A percentile compares a stretch with the other conserved stretches of the same genome.
These are phyloP conservation scores for Archips crataeganus DNA, from an alignment of 2,888 invertebrate genomes.

Conservation along the genomic window DNA sequence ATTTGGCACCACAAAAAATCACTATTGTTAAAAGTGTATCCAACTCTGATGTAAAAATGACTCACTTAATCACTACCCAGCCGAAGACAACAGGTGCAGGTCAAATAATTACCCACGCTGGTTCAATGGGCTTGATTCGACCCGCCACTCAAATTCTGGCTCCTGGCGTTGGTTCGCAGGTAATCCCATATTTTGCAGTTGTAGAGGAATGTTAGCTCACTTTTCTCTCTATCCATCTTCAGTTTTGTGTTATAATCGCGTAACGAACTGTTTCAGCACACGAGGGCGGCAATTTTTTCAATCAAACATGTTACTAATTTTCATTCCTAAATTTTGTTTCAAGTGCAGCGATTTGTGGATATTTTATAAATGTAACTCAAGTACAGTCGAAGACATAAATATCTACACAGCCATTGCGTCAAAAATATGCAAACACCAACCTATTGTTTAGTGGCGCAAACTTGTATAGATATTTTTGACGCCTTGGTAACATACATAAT, in stretches of 20 bases:
- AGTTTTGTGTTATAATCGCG: not conserved
- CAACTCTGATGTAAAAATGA: constrained; percentile 80
- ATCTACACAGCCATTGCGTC: no score
- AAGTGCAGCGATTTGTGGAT: not conserved
- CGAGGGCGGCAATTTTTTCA: not conserved
- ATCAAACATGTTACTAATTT: not conserved
- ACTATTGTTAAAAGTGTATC: constrained; percentile 81
- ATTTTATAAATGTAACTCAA: not conserved
- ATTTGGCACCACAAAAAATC: constrained; percentile 83
- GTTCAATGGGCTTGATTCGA: constrained; percentile 76
- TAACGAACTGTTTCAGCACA: not conserved
- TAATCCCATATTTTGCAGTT: constrained; percentile 47
- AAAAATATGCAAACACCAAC: no score
- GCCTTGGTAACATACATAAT: no score
- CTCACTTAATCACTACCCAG: constrained; percentile 76
- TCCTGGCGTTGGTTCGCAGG: constrained; percentile 77
- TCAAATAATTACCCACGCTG: constrained; percentile 75
- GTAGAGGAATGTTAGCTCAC: not conserved
- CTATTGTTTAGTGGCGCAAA: no score
- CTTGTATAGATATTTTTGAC: no score
- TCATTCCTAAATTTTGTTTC: not conserved
- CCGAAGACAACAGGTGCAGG: constrained; percentile 68
- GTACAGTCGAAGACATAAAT: no score
- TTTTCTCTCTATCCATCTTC: not conserved
- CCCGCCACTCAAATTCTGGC: constrained; percentile 79